These are phyloP conservation scores for Streptopelia turtur DNA, from an alignment of 2,797 vertebrate species.

Conservation along the genomic window DNA sequence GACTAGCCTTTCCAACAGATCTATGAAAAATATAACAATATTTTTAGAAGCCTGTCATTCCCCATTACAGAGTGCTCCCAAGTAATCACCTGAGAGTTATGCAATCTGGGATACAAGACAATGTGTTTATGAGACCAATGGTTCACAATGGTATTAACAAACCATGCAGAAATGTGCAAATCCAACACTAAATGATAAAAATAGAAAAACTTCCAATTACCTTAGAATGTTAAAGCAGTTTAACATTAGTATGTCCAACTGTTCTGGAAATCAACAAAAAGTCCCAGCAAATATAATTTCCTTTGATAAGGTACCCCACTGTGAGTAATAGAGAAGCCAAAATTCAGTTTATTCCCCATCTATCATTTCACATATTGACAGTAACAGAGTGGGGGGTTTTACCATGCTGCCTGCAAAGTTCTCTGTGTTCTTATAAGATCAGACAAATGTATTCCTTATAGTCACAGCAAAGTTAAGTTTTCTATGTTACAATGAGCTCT, in stretches of 20 bases:
- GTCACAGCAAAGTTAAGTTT: background rate
- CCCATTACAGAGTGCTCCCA: background rate
- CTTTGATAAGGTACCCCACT: background rate
- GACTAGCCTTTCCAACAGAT: background rate
- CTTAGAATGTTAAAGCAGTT: background rate
- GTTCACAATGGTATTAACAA: background rate
- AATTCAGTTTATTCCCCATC: background rate
- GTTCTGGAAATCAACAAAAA: background rate
- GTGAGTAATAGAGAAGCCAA: background rate
- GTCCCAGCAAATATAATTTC: background rate
- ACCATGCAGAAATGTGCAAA: background rate
- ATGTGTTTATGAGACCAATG: background rate
- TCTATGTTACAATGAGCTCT: background rate
- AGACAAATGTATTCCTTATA: background rate
- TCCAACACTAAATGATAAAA: background rate
- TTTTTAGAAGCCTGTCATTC: background rate
- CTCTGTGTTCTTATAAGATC: background rate
- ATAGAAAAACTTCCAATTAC: background rate
- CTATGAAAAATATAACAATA: background rate
- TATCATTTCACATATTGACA: background rate
- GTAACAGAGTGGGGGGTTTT: fast-evolving
- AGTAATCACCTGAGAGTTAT: background rate
- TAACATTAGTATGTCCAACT: background rate
- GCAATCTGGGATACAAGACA: background rate
- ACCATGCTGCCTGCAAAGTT: background rate